Evolutionary conservation across 2,113 vertebrate species (phyloP).

Genomic region (Anas platyrhynchos): DNA sequence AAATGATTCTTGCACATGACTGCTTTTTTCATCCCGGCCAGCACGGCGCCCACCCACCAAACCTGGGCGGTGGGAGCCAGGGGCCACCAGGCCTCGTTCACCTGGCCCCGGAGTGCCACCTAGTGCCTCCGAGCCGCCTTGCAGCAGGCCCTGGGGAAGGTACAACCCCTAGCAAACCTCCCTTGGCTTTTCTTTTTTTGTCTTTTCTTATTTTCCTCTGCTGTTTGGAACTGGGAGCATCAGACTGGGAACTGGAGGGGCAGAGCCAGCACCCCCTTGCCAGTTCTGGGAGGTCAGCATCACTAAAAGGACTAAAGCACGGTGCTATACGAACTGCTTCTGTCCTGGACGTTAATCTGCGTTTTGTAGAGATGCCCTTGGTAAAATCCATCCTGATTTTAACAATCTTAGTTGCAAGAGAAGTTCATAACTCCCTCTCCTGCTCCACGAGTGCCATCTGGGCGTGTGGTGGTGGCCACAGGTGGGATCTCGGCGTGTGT

Average conservation of each 20-base stretch:
- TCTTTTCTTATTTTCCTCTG: background rate
- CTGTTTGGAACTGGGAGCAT: background rate
- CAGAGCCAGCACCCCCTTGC: background rate
- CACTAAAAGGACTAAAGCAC: background rate
- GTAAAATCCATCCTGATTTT: background rate
- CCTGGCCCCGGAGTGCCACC: background rate
- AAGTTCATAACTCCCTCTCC: background rate
- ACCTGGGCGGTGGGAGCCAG: too few relatives aligned
- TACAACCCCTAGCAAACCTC: background rate
- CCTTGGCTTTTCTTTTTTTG: too few relatives aligned
- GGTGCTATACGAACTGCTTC: slow-evolving; percentile 30
- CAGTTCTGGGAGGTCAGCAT: background rate
- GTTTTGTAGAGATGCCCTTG: background rate
- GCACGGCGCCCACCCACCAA: background rate
- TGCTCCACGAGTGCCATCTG: background rate
- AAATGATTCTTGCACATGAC: slow-evolving; percentile 22
- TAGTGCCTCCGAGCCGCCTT: background rate
- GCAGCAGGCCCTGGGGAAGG: background rate
- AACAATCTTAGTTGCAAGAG: background rate
- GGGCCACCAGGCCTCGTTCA: too few relatives aligned
- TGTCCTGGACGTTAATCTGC: background rate
- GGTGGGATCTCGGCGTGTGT: background rate
- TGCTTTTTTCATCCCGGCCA: background rate
- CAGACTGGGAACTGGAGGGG: background rate
- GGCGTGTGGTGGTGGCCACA: background rate